Evolutionary conservation across 2,797 vertebrate species (phyloP).

Genomic region (Buphagus erythrorhynchus): DNA sequence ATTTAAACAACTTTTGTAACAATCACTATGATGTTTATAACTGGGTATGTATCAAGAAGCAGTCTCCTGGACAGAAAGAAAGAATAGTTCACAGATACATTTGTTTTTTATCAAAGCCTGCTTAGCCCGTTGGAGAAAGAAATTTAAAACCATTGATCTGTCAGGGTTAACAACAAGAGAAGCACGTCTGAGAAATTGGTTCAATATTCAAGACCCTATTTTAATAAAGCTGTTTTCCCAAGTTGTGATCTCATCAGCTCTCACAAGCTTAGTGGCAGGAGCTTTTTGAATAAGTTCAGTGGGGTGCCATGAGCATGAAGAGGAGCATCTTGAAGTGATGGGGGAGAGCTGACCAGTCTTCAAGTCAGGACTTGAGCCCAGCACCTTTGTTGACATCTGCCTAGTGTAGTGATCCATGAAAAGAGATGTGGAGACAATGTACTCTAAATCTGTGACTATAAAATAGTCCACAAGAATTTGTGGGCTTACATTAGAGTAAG

Average conservation of each 20-base stretch:
- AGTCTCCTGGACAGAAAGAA: neutral
- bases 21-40: neutral
- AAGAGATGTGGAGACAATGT: neutral
- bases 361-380: neutral
- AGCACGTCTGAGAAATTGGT: neutral
- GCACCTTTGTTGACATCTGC: neutral
- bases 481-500: neutral
- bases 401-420: neutral
- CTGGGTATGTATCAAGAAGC: neutral
- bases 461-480: neutral
- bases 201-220: neutral
- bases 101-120: neutral
- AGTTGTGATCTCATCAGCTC: neutral
- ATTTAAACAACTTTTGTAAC: neutral
- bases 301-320: neutral
- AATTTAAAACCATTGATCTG: slow-evolving; percentile 3
- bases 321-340: neutral
- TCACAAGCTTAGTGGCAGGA: neutral
- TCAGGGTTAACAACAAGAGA: neutral
- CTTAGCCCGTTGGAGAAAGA: neutral
- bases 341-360: neutral
- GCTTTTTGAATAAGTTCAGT: neutral
- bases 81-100: neutral
- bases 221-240: slow-evolving; percentile 3
- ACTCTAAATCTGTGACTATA: neutral